These are phyloP conservation scores for Pimephales promelas DNA, from an alignment of 2,113 vertebrate species.

Conservation along the genomic window DNA sequence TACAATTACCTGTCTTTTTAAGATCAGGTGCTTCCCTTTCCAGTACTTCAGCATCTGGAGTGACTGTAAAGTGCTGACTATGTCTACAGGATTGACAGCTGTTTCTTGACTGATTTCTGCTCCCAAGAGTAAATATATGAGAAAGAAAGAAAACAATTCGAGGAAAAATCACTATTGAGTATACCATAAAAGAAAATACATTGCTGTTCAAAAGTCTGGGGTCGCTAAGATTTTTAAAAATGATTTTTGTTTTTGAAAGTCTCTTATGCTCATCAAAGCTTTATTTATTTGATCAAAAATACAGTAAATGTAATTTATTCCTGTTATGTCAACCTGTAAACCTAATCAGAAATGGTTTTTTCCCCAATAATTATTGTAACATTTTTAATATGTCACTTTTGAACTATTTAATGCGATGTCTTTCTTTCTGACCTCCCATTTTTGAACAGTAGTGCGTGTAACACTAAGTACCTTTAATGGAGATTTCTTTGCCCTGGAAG, in stretches of 20 bases:
- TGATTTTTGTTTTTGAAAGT: background rate
- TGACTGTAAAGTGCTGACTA: slow-evolving; percentile 95
- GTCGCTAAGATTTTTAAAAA: background rate
- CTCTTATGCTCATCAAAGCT: background rate
- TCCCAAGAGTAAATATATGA: background rate
- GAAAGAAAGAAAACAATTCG: background rate
- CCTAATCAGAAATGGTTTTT: too few species aligned
- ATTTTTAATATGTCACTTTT: background rate
- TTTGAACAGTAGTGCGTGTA: background rate
- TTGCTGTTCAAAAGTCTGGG: background rate
- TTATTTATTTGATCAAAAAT: background rate
- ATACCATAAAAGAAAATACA: background rate
- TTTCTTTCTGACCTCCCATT: background rate
- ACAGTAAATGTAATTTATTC: background rate
- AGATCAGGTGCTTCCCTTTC: slow-evolving; percentile 96
- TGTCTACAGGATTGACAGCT: slow-evolving; percentile 95
- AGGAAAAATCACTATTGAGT: background rate
- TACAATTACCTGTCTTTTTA: slow-evolving; percentile 90
- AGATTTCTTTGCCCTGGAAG: slow-evolving; percentile 97
- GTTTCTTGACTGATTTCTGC: slow-evolving; percentile 99
- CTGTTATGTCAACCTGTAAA: background rate
- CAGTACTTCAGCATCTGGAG: slow-evolving; percentile 99
- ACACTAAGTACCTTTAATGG: slow-evolving; percentile 87
- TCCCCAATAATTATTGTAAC: background rate
- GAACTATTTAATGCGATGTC: background rate